Percentiles rank a stretch among this genome's conserved stretches.
These are phyloP conservation scores for Sisyra terminalis DNA, from an alignment of 2,888 invertebrate species.

Conservation along the genomic window DNA sequence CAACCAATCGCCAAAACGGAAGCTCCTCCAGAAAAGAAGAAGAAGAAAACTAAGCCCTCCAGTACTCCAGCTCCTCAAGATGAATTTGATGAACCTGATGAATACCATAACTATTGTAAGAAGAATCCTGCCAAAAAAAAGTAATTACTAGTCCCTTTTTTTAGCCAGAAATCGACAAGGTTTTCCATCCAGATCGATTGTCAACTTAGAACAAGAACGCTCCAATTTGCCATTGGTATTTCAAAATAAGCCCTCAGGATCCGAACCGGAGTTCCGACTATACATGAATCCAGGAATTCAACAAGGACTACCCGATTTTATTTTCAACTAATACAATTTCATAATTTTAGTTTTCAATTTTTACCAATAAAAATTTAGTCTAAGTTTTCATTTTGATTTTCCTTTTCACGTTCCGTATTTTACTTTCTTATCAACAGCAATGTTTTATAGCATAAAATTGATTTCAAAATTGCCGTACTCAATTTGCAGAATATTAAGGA, in stretches of 20 bases:
- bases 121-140: constrained; percentile 14
- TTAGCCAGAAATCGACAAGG: too few species aligned
- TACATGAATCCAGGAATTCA: constrained; percentile 2
- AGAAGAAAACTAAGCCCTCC: constrained; percentile 8
- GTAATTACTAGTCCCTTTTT: constrained; percentile 16
- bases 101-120: constrained; percentile 13
- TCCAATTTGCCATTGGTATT: too few species aligned
- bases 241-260: too few species aligned
- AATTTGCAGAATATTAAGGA: background rate
- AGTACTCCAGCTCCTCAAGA: constrained; percentile 17
- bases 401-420: too few species aligned
- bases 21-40: constrained; percentile 5
- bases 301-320: background rate
- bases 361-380: background rate
- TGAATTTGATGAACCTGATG: constrained; percentile 16
- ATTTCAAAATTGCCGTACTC: constrained; percentile 2
- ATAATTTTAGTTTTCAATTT: constrained; percentile 2
- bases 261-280: constrained; percentile 2
- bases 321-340: background rate
- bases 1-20: constrained; percentile 14
- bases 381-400: too few species aligned
- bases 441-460: background rate
- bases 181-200: too few species aligned
- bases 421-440: background rate
- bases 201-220: too few species aligned